A percentile compares a stretch with the other conserved stretches of the same genome.
phyloP scores from a whole-genome alignment of 2,888 invertebrate genomes.

The Aleiodes testaceus region DNA sequence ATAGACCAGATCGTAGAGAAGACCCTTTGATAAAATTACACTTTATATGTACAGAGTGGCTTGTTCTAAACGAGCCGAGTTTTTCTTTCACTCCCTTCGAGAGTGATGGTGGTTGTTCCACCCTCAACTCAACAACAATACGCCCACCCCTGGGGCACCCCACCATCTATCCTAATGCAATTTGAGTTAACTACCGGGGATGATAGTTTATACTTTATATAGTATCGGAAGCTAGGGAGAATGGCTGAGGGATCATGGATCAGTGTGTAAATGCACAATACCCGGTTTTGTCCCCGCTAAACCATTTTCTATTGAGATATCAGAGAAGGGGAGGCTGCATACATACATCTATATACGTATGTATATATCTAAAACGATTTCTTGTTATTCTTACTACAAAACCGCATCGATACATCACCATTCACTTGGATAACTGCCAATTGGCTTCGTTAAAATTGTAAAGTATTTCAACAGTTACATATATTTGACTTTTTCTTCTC shows the following conservation, averaged over 20 bases:
- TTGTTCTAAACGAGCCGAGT: slow-evolving; percentile 38
- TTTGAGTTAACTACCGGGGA: slow-evolving; percentile 68
- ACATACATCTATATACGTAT: neutral
- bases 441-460: slow-evolving; percentile 32
- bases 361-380: slow-evolving; percentile 35
- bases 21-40: slow-evolving; percentile 37
- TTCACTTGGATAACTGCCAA: slow-evolving; percentile 52
- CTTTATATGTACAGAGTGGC: slow-evolving; percentile 33
- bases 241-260: slow-evolving; percentile 29
- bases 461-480: neutral
- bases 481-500: neutral
- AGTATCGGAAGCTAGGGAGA: slow-evolving; percentile 40
- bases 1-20: slow-evolving; percentile 51
- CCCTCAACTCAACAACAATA: slow-evolving; percentile 53
- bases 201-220: slow-evolving; percentile 57
- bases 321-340: slow-evolving; percentile 32
- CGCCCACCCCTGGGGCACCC: slow-evolving; percentile 55
- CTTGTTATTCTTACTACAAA: slow-evolving; percentile 55
- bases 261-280: slow-evolving; percentile 42
- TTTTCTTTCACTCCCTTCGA: slow-evolving; percentile 29
- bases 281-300: slow-evolving; percentile 39
- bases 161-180: slow-evolving; percentile 65
- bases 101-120: slow-evolving; percentile 28
- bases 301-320: slow-evolving; percentile 38
- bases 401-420: slow-evolving; percentile 51